Conservation (phyloP, 2,888 invertebrate species). For the Amblyjoppa proteus region DNA sequence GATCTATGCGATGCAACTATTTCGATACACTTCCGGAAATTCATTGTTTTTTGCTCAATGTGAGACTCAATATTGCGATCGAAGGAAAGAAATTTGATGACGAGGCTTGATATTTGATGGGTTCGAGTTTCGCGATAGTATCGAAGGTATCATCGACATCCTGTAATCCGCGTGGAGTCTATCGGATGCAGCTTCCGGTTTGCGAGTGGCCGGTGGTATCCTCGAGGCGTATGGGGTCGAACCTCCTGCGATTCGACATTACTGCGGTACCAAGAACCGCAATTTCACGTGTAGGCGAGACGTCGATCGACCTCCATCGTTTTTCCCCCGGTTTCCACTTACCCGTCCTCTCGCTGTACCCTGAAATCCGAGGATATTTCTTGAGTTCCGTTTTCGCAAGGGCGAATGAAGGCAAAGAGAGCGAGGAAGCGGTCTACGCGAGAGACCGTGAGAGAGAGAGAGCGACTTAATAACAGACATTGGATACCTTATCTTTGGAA, state of each 20-base stretch:
- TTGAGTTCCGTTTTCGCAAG: conserved; percentile 35
- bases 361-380: conserved; percentile 33
- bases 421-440: conserved; percentile 9
- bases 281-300: conserved; percentile 31
- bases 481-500: conserved; percentile 75
- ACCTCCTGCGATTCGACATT: conserved; percentile 37
- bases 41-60: neutral
- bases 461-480: conserved; percentile 67
- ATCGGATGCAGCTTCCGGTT: conserved; percentile 25
- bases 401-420: conserved; percentile 16
- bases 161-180: neutral
- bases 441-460: neutral
- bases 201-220: conserved; percentile 9
- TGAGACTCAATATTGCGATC: neutral
- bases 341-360: conserved; percentile 15
- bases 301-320: conserved; percentile 49
- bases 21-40: neutral
- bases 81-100: neutral
- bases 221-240: neutral
- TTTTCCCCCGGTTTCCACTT: conserved; percentile 3
- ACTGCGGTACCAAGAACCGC: neutral
- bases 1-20: neutral
- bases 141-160: conserved; percentile 10
- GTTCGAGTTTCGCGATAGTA: neutral
- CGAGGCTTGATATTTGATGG: neutral